phyloP scores from a whole-genome alignment of 2,113 vertebrate genomes.

The Ciconia maguari region DNA sequence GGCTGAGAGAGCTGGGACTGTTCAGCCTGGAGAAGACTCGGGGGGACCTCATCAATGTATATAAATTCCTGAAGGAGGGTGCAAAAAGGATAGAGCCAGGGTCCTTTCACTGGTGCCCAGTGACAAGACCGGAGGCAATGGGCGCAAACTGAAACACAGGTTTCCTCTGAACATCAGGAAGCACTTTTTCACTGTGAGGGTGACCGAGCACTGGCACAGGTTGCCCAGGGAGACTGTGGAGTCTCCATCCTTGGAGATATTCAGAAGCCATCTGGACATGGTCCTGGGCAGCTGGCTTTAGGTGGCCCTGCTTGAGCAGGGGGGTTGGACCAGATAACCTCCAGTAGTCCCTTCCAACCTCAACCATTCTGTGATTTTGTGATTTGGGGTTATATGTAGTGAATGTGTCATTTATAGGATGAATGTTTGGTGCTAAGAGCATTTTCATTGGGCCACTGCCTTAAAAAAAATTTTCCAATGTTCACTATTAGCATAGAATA shows the following conservation, averaged over 20 bases:
- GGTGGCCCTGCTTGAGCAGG: neutral
- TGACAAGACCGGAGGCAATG: neutral
- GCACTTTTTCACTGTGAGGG: neutral
- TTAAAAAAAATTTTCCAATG: neutral
- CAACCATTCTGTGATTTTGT: neutral
- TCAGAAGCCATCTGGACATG: neutral
- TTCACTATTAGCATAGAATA: neutral
- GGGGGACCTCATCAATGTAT: neutral
- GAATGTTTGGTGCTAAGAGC: neutral
- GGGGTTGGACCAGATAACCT: neutral
- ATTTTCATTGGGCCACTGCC: neutral
- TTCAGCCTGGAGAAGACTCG: neutral
- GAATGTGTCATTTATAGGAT: neutral
- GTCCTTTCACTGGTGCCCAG: neutral
- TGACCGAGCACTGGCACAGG: neutral
- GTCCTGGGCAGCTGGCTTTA: neutral
- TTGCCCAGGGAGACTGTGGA: neutral
- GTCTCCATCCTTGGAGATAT: neutral
- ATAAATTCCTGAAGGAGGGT: neutral
- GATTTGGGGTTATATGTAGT: neutral
- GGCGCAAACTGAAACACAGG: too few species aligned
- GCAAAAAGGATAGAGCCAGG: neutral
- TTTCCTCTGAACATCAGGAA: neutral
- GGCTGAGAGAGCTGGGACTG: neutral
- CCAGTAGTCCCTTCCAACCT: neutral